phyloP scores from a whole-genome alignment of 2,888 invertebrate genomes.

The Scaptodrosophila latifasciaeformis region DNA sequence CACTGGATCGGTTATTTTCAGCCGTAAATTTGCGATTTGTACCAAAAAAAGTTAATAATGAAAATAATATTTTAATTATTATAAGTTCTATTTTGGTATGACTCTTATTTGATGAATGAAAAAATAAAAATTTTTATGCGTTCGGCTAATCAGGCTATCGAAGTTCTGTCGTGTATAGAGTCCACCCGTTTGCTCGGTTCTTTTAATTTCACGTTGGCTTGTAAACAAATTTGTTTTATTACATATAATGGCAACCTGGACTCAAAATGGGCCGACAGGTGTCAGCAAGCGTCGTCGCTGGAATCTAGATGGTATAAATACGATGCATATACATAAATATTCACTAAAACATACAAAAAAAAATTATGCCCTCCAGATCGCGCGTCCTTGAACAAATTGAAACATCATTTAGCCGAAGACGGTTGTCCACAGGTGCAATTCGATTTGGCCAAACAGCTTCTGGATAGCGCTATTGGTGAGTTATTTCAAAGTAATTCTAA shows the following conservation, averaged over 20 bases:
- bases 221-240: slow-evolving; percentile 20
- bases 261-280: slow-evolving; percentile 71
- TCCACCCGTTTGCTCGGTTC: no score
- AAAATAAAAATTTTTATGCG: no score
- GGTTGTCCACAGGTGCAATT: slow-evolving; percentile 93
- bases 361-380: slow-evolving; percentile 59
- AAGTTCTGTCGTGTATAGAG: no score
- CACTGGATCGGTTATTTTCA: no score
- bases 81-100: no score
- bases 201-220: slow-evolving; percentile 3
- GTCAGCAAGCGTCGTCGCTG: slow-evolving; percentile 70
- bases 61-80: no score
- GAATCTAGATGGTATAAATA: slow-evolving; percentile 72
- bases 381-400: slow-evolving; percentile 74
- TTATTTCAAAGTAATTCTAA: neutral
- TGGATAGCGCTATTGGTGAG: slow-evolving; percentile 86
- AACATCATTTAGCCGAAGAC: slow-evolving; percentile 87
- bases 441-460: slow-evolving; percentile 87
- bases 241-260: slow-evolving; percentile 73
- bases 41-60: no score
- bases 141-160: no score
- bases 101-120: no score
- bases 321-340: no score
- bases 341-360: no score
- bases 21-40: no score